Evolutionary conservation across 2,797 vertebrate species (phyloP).

Genomic region (Acipenser oxyrinchus): DNA sequence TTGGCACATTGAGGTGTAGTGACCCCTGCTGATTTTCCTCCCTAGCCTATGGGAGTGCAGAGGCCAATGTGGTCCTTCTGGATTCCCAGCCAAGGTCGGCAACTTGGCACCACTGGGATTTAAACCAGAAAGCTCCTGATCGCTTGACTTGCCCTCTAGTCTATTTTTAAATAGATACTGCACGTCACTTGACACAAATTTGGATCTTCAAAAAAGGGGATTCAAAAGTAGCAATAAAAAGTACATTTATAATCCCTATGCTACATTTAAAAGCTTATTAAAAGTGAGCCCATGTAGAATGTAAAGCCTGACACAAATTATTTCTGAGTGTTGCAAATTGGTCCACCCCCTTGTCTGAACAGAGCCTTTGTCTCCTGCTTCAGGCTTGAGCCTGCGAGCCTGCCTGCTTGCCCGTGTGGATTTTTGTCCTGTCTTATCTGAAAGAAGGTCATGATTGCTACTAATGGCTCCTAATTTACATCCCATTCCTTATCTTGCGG

Average conservation of each 20-base stretch:
- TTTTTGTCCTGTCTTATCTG: constrained; percentile 22
- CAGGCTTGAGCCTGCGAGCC: constrained; percentile 12
- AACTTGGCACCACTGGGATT: too few species aligned
- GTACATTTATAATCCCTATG: constrained; percentile 5
- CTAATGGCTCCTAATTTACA: constrained; percentile 32
- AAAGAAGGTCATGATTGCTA: constrained; percentile 25
- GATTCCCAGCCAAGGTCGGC: too few species aligned
- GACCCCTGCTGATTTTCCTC: too few species aligned
- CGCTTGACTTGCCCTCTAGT: too few species aligned
- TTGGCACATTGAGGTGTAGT: too few species aligned
- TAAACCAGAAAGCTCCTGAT: too few species aligned
- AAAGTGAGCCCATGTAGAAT: constrained; percentile 25
- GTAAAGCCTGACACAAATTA: constrained; percentile 25
- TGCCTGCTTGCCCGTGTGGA: constrained; percentile 24
- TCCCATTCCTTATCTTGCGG: constrained; percentile 20
- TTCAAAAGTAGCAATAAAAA: too few species aligned
- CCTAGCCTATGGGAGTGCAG: too few species aligned
- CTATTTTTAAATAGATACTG: too few species aligned
- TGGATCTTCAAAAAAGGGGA: too few species aligned
- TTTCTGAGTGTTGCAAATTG: constrained; percentile 28
- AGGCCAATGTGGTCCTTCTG: too few species aligned
- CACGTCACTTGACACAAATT: too few species aligned
- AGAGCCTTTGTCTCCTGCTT: constrained; percentile 25
- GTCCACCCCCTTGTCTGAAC: constrained; percentile 12
- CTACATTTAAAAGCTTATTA: constrained; percentile 26